Conservation (phyloP, 2,113 vertebrate genomes). For the Oxygymnocypris stewartii region DNA sequence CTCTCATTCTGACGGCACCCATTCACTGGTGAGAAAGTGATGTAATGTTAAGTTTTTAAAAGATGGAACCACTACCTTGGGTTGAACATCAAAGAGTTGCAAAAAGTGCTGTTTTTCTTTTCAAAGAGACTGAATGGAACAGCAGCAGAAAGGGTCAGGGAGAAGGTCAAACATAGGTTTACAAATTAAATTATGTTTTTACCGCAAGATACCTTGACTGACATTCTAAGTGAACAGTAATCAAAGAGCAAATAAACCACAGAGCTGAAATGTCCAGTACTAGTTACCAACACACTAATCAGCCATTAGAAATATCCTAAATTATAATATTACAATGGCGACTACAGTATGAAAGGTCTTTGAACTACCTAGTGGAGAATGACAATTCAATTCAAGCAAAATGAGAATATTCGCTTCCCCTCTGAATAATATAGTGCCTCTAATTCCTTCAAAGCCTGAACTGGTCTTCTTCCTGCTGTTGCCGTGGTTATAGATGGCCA, state of each 20-base stretch:
- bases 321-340: background rate
- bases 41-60: no score
- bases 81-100: background rate
- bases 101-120: background rate
- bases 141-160: background rate
- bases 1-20: no score
- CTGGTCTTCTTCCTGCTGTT: conserved; percentile 43
- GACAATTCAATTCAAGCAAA: background rate
- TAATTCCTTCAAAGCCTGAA: conserved; percentile 25
- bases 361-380: background rate
- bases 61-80: no score
- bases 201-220: background rate
- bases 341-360: background rate
- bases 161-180: background rate
- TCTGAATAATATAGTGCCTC: conserved; percentile 3
- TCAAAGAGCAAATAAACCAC: background rate
- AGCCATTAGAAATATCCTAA: background rate
- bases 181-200: background rate
- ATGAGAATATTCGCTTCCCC: background rate
- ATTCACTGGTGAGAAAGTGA: no score
- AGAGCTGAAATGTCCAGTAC: background rate
- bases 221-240: background rate
- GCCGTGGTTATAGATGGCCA: conserved; percentile 50
- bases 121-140: background rate
- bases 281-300: background rate